Conservation (phyloP, 2,888 invertebrate genomes). For the Dicycla oo region DNA sequence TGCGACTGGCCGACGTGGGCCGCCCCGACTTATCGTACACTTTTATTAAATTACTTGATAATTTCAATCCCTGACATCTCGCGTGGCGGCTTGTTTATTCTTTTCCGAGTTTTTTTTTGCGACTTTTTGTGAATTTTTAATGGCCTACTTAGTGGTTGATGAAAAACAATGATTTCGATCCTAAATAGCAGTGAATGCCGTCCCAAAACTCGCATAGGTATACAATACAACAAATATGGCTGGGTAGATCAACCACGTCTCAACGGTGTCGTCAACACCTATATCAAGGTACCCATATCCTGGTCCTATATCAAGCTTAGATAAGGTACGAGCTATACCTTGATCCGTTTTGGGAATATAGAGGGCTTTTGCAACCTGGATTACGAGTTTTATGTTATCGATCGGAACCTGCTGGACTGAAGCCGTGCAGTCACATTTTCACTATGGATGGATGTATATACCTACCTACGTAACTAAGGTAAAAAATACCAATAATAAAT, state of each 20-base stretch:
- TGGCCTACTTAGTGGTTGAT: constrained; percentile 1
- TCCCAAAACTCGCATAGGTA: too few species aligned
- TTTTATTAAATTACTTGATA: constrained; percentile 88
- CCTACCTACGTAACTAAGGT: not conserved
- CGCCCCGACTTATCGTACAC: constrained; percentile 80
- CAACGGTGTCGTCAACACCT: constrained; percentile 1
- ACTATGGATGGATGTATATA: not conserved
- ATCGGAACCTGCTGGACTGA: not conserved
- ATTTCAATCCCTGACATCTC: constrained; percentile 82
- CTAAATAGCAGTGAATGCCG: not conserved
- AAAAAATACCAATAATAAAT: not conserved
- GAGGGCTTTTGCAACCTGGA: constrained; percentile 9
- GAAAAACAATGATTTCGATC: not conserved
- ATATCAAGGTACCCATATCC: not conserved
- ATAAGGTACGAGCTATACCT: constrained; percentile 16
- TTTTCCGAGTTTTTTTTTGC: constrained; percentile 66
- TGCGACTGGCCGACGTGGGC: constrained; percentile 73
- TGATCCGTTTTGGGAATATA: constrained; percentile 38
- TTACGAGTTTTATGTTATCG: constrained; percentile 15
- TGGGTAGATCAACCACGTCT: not conserved
- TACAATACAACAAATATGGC: too few species aligned
- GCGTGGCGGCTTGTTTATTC: constrained; percentile 79
- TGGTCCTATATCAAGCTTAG: constrained; percentile 33
- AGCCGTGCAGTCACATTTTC: not conserved
- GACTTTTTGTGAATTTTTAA: constrained; percentile 40